Evolutionary conservation across 1,140 invertebrate species (phyloP), one percentile per base, ranked within the genome.

Genomic region (Lerema accius): DNA sequence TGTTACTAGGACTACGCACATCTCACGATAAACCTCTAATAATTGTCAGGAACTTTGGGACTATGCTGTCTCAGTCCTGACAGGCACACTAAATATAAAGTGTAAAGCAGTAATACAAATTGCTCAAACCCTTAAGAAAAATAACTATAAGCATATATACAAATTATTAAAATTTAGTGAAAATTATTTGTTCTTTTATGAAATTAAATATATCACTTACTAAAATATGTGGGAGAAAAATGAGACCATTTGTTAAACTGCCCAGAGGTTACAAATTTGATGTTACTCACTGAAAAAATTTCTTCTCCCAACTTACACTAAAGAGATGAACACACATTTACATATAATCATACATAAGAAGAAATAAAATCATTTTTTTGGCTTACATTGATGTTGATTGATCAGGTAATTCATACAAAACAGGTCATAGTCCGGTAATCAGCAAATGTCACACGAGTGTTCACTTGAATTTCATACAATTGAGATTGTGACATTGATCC

Each of bases 401-500:
- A 67, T 73, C 46, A 49, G 67, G 65, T 79, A 74, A 73, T 76
- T 73, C 68, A 74, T 75, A 83, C 60, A 75, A 77, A 80, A 82
- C 39, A 76, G 69, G 64, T 76, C 72, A 75, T 70, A 65, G 55
- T 66, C 48, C 37, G 66, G 67, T 64, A 60, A 61, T 70, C 65
- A 65, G 56, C 55, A 58, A 40, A 48, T 63, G 32, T 63, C 64
- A 61, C 58, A 73, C 70, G 71, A 73, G 70, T 69, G 70, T 69
- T 65, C 19, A 53, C 19, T 53, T 40, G 10, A 32, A 32, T 42
- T 9, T 53, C 50, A 96, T 89, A 95, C 95, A 93, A 96, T 95
- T 63, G 96, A 98, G 89, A 99, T 99, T 78, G 99, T 99, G 65
- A 99, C 99, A 92, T 99, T 99, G 72, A 99, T 99, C 69, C 98